Evolutionary conservation across 2,888 invertebrate species (phyloP), one percentile per base, ranked within the genome.

Genomic region (Crematogaster levior): DNA sequence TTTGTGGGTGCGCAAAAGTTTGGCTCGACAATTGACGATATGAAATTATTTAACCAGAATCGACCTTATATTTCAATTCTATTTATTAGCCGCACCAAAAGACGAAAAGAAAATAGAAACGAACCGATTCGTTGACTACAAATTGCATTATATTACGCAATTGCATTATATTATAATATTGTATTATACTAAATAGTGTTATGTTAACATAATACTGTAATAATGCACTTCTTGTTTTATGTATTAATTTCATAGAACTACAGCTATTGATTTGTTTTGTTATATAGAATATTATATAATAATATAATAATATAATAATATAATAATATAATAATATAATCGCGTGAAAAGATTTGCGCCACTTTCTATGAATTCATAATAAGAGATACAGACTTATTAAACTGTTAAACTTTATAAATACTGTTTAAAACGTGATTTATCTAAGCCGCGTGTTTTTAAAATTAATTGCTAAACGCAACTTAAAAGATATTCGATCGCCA

Each of bases 31-130:
- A 37, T 82, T 77, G 81, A 83, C 48, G 60, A 43, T 48, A 58
- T 66, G 68, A 73, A 81, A 86, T 82, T 85, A 84, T 86, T 86
- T 84, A 68, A 73, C 30, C 10, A 4, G 30, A 83, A 74, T 65
- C 40, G 9, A 43, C 30, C 15, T 2, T 24, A n/a, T n/a, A n/a
- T 34, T 34, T 5, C 24, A 24, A 65, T 74, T 75, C n/a, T 53
- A 63, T 48, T 15, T 48, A 37, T 6, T 21, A 27, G 9, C 12
- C 21, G 30, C 10, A 5, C 0, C 6, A 34, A n/a, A 66, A 15
- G 12, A 37, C 18, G 3, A 61, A 73, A 37, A 66, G 34, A 53
- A 37, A 40, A 53, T 24, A 43, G 43, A 27, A 1, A 6, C 5
- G 7, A 75, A 82, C 61, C 58, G 4, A 7, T 48, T 1, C 30